phyloP scores from a whole-genome alignment of 2,797 vertebrate species.

The Sebastes trivittatus region DNA sequence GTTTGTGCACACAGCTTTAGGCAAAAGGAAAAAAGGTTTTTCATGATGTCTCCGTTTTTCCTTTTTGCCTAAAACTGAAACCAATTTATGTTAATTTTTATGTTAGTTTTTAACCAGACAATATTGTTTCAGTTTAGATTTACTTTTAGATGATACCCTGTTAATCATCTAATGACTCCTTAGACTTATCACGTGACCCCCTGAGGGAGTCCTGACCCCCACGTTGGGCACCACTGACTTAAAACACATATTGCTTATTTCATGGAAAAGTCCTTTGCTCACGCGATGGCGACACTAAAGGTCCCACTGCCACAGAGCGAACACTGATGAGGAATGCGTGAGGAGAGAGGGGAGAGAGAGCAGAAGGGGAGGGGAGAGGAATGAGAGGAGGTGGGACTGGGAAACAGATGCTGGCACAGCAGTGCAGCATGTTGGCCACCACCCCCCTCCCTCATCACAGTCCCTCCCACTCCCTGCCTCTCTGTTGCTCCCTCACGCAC shows the following conservation, averaged over 20 bases:
- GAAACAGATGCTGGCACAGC: slow-evolving; percentile 57
- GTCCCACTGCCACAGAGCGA: background rate
- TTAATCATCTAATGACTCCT: background rate
- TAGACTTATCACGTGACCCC: background rate
- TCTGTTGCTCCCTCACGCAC: slow-evolving; percentile 45
- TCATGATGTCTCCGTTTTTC: no score
- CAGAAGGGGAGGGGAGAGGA: slow-evolving; percentile 25
- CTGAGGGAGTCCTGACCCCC: background rate
- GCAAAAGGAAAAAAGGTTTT: no score
- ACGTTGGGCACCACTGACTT: background rate
- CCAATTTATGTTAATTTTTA: no score
- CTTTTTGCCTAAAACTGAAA: no score
- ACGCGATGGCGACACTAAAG: background rate
- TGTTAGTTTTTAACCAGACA: no score
- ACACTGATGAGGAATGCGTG: slow-evolving; percentile 13
- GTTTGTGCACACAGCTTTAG: no score
- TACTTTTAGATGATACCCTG: background rate
- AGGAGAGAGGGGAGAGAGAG: background rate
- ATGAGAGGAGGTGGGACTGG: slow-evolving; percentile 42
- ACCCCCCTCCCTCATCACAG: slow-evolving; percentile 31
- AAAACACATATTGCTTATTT: background rate
- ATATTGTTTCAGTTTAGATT: no score
- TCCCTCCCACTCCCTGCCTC: slow-evolving; percentile 48
- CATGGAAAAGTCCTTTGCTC: background rate
- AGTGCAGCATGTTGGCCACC: slow-evolving; percentile 36